Evolutionary conservation across 37 sponge, comb jelly and placozoan genomes (phyloP).

Genomic region (Tethya wilhelma): DNA sequence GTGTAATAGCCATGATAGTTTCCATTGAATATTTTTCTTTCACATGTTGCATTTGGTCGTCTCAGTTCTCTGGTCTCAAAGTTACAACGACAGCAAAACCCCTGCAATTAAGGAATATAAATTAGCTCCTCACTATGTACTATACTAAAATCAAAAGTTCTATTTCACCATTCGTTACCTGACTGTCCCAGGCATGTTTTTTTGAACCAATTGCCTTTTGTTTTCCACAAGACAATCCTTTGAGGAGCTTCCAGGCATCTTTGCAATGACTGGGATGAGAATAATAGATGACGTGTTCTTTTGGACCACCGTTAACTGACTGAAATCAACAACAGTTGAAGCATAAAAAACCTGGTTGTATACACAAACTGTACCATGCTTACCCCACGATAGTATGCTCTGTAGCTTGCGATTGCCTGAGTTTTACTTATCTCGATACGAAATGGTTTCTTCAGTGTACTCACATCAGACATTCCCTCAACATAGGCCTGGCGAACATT

Average conservation of each 20-base stretch:
- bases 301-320: slow-evolving; percentile 73
- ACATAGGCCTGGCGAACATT: slow-evolving; percentile 67
- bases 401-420: slow-evolving; percentile 56
- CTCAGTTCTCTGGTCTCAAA: slow-evolving; percentile 2
- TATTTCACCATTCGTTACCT: slow-evolving; percentile 24
- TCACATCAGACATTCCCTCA: slow-evolving; percentile 26
- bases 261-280: slow-evolving; percentile 25
- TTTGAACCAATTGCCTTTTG: slow-evolving; percentile 17
- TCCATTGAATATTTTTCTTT: not conserved
- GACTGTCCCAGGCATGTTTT: slow-evolving; percentile 69
- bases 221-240: slow-evolving; percentile 54
- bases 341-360: not conserved
- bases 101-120: slow-evolving; percentile 24
- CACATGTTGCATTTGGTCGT: not conserved
- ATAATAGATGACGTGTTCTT: slow-evolving; percentile 18
- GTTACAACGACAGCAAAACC: slow-evolving; percentile 75
- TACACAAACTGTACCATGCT: slow-evolving; percentile 17
- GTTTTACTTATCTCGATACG: slow-evolving; percentile 72
- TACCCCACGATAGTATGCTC: slow-evolving; percentile 66
- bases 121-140: not conserved
- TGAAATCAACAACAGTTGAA: not conserved
- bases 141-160: not conserved
- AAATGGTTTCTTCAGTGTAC: slow-evolving; percentile 71
- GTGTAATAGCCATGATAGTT: not conserved
- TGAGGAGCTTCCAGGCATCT: slow-evolving; percentile 48